Conservation (phyloP, 2,888 invertebrate genomes). For the Eristalis intricaria region DNA sequence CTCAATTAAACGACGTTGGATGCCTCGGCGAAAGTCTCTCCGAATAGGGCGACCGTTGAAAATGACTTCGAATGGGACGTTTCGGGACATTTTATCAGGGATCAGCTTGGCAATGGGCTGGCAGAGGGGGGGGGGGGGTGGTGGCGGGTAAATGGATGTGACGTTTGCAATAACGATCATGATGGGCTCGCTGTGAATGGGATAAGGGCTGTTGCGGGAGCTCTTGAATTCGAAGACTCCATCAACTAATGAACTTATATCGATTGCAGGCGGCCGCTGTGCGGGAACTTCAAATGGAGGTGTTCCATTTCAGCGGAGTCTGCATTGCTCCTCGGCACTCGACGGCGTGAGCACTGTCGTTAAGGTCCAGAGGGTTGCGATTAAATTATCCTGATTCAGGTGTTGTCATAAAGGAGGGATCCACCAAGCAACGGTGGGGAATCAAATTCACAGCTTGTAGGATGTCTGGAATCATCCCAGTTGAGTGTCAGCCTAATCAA, state of each 20-base stretch:
- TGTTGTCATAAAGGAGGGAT: not conserved
- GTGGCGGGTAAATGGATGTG: not conserved
- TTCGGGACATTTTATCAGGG: not conserved
- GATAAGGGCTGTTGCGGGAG: not conserved
- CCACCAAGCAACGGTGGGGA: not conserved
- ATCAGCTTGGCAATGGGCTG: not conserved
- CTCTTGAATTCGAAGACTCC: not conserved
- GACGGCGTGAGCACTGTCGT: not conserved
- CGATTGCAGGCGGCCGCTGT: not conserved
- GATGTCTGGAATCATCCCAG: no score
- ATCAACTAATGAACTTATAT: not conserved
- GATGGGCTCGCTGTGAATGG: not conserved
- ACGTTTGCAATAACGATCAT: not conserved
- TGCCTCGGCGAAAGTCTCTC: not conserved
- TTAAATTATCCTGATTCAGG: not conserved
- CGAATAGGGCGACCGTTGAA: not conserved
- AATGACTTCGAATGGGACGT: not conserved
- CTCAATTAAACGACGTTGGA: slow-evolving; percentile 9
- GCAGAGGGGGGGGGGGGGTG: no score
- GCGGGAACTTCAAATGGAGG: not conserved
- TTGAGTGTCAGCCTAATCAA: no score
- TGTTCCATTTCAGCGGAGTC: not conserved
- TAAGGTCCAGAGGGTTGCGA: not conserved
- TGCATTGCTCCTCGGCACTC: not conserved
- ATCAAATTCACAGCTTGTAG: no score